A percentile compares a stretch with the other conserved stretches of the same genome.
These are phyloP conservation scores for Struthidea cinerea DNA, from an alignment of 2,113 vertebrate genomes.

Conservation along the genomic window DNA sequence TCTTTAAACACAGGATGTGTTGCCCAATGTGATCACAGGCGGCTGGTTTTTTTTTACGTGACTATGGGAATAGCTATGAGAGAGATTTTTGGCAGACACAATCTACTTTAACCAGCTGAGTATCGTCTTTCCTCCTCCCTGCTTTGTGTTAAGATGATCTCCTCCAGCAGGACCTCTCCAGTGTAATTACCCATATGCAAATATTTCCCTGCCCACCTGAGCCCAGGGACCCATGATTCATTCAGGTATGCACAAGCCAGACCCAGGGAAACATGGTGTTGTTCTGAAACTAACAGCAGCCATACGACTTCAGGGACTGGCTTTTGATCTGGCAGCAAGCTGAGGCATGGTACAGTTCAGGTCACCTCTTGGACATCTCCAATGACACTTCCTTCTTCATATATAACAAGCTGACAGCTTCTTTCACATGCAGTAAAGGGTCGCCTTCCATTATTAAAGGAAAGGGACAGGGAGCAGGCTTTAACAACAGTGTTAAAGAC, in stretches of 20 bases:
- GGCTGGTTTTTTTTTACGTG: not conserved
- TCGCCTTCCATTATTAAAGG: not conserved
- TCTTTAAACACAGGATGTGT: not conserved
- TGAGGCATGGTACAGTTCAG: not conserved
- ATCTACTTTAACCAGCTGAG: not conserved
- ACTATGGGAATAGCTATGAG: not conserved
- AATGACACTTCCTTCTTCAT: not conserved
- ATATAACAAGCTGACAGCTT: not conserved
- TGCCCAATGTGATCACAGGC: not conserved
- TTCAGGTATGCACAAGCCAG: not conserved
- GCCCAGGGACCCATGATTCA: not conserved
- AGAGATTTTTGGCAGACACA: not conserved
- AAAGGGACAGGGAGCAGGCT: not conserved
- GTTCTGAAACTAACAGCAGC: not conserved
- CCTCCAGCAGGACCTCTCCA: not conserved
- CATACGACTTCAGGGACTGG: not conserved
- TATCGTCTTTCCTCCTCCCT: not conserved
- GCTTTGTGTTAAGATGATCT: not conserved
- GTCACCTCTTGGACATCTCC: not conserved
- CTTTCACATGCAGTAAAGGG: accelerated
- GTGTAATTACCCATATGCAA: not conserved
- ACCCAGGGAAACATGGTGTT: not conserved
- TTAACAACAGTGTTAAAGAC: not conserved
- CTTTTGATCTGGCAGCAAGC: not conserved
- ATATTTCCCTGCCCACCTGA: not conserved